phyloP scores from a whole-genome alignment of 1,140 invertebrate species.

The Leptopilina boulardi region DNA sequence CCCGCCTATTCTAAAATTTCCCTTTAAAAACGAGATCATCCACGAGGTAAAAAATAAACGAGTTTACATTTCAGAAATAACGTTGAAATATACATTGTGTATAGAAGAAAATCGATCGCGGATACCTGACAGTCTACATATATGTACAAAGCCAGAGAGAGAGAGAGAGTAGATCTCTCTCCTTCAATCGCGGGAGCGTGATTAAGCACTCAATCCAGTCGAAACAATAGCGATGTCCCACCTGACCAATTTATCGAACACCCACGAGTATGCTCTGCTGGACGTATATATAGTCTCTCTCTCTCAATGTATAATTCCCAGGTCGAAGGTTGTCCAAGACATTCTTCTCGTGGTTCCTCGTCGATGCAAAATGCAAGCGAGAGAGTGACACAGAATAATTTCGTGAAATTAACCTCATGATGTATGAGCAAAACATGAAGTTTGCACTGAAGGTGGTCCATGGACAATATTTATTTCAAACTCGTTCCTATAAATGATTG shows the following conservation, averaged over 20 bases:
- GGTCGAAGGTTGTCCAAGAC: conserved; percentile 26
- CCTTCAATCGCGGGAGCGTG: conserved; percentile 60
- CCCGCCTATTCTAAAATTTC: too few species aligned
- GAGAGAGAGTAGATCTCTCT: conserved; percentile 49
- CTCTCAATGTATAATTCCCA: background rate
- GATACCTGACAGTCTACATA: conserved; percentile 30
- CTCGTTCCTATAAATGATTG: background rate
- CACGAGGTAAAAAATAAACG: too few species aligned
- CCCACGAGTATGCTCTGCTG: conserved; percentile 55
- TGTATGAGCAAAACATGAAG: background rate
- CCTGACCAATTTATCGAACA: conserved; percentile 71
- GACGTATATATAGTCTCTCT: background rate
- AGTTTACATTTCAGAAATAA: background rate
- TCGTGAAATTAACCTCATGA: conserved; percentile 4
- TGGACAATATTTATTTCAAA: background rate
- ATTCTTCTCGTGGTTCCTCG: conserved; percentile 8
- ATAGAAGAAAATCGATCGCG: background rate
- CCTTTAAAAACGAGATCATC: too few species aligned
- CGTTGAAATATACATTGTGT: background rate
- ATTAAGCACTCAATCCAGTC: conserved; percentile 69
- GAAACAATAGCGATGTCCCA: conserved; percentile 69
- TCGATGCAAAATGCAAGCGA: background rate
- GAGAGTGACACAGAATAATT: conserved; percentile 10
- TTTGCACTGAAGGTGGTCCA: conserved; percentile 13
- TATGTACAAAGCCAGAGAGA: too few species aligned